Evolutionary conservation across 2,113 vertebrate species (phyloP), one percentile per base, ranked within the genome.

Genomic region (Grantiella picta): DNA sequence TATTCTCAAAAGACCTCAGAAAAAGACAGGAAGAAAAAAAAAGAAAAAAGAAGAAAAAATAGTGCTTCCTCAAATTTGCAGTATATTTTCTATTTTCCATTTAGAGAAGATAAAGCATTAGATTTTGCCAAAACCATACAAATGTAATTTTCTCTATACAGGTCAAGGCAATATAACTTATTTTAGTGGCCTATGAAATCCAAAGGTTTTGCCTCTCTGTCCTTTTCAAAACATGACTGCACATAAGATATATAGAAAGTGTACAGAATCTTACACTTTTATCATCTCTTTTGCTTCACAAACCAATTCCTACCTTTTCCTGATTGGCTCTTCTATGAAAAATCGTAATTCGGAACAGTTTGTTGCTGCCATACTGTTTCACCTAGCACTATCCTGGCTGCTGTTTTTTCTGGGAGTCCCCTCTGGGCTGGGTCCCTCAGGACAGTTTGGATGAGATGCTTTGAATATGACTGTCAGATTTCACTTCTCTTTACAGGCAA

Each of bases 261-360:
- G 3, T 11, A 63, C 4, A 49, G 1, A 36, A 15, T 57, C 31
- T 47, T 15, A 40, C 2, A 36, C 59, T 59, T 79, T 53, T 60
- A 9, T 49, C 2, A 2, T 29, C 23, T 25, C 3, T 59, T 87
- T 63, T 79, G 18, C 22, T 79, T 66, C 56, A 33, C 35, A 63
- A 84, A 66, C 27, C 5, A 57, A 71, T 50, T 21, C 5, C 10
- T 61, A 25, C 7, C n/a, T 78, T 49, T 78, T 63, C 12, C 4
- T 42, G 10, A 28, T 54, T 60, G 17, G 1, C 1, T 72, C 0
- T 15, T 72, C 21, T 12, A 22, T 38, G 44, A 52, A 79, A 56
- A 88, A 33, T 3, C 0, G 0, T 27, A 52, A 42, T 14, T 2
- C 0, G 5, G 14, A 79, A 52, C 6, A 54, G 3, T 15, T 54